These are phyloP conservation scores for Poecilobothrus nobilitatus DNA, from an alignment of 2,888 invertebrate species.

Conservation along the genomic window DNA sequence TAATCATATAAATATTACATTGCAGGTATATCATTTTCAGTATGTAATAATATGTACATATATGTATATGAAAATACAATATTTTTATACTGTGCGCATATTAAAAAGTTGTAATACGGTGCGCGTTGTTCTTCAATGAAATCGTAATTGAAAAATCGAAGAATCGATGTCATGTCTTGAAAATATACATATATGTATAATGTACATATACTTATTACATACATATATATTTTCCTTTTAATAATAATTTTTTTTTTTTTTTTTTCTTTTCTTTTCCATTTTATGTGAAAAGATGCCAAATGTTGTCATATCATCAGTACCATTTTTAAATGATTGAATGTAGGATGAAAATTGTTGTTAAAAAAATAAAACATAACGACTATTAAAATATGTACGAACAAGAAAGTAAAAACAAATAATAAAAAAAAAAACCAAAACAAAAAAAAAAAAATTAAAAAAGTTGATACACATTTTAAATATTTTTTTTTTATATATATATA, in stretches of 20 bases:
- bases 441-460: neutral
- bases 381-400: neutral
- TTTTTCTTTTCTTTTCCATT: neutral
- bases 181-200: too few relatives aligned
- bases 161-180: neutral
- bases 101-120: neutral
- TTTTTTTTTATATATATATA: too few relatives aligned
- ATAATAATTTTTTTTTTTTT: neutral
- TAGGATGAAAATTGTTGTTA: neutral
- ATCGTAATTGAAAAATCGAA: slow-evolving; percentile 5
- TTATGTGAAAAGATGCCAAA: neutral
- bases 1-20: too few relatives aligned
- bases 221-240: neutral
- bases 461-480: neutral
- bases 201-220: too few relatives aligned
- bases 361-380: neutral
- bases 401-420: too few relatives aligned
- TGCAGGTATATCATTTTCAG: too few relatives aligned
- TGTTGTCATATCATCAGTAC: slow-evolving; percentile 2
- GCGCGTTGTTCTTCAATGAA: neutral
- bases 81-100: neutral
- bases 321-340: neutral
- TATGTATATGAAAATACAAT: neutral
- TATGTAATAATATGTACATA: neutral
- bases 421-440: neutral